A percentile compares a stretch with the other conserved stretches of the same genome.
Evolutionary conservation across 2,797 vertebrate genomes (phyloP).

Genomic region (Malacoraja senta): DNA sequence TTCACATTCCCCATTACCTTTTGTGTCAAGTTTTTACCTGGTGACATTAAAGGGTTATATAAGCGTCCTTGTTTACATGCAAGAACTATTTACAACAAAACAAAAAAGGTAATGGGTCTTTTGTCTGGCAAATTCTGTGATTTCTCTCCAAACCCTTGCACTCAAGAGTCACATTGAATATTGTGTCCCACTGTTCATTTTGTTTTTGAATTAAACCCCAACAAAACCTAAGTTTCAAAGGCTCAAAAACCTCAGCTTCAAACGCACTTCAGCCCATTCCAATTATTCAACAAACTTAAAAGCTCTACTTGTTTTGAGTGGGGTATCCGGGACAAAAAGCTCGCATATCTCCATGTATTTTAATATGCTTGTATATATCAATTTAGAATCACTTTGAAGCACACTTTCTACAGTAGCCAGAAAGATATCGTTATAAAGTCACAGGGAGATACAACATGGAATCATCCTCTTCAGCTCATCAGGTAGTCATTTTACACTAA

Average conservation of each 20-base stretch:
- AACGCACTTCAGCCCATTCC: neutral
- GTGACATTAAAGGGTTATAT: too few relatives aligned
- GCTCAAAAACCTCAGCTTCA: neutral
- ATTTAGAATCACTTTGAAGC: neutral
- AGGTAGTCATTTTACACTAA: too few relatives aligned
- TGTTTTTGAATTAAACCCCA: neutral
- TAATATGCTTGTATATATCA: neutral
- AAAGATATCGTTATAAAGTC: neutral
- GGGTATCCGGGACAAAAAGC: neutral
- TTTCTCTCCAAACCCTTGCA: neutral
- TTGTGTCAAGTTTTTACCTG: too few relatives aligned
- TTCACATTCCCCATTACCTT: too few relatives aligned
- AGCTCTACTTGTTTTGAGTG: neutral
- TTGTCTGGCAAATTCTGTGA: neutral
- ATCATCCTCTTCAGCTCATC: too few relatives aligned
- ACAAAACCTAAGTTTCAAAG: neutral
- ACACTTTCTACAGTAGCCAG: neutral
- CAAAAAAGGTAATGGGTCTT: neutral
- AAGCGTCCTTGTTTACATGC: neutral
- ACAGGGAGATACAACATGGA: too few relatives aligned
- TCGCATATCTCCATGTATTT: neutral
- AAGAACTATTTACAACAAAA: neutral
- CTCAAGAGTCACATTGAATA: neutral
- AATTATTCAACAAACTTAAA: slow-evolving; percentile 25
- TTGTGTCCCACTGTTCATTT: neutral